Evolutionary conservation across 92 coral and sea anemone species (phyloP).

Genomic region (Parazoanthus darwini): DNA sequence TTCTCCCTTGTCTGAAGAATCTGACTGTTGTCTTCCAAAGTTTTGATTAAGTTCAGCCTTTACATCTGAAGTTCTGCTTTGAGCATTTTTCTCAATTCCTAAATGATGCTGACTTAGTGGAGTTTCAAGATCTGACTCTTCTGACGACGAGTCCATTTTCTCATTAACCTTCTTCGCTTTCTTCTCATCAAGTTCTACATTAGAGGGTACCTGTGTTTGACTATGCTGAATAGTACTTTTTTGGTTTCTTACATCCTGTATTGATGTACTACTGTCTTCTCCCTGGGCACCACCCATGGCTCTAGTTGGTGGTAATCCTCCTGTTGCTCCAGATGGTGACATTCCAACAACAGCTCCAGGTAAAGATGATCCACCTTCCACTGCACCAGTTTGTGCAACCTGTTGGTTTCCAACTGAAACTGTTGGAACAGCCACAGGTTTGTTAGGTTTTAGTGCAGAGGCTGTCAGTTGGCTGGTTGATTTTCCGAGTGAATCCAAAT

Average conservation of each 20-base stretch:
- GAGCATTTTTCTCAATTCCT: neutral
- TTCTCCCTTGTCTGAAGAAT: neutral
- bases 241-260: neutral
- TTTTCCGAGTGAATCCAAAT: neutral
- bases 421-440: neutral
- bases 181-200: neutral
- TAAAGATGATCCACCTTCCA: neutral
- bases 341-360: neutral
- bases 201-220: neutral
- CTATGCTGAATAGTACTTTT: neutral
- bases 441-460: neutral
- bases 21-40: slow-evolving; percentile 24
- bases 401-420: neutral
- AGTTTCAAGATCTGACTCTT: slow-evolving; percentile 21
- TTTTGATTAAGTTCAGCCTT: neutral
- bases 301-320: neutral
- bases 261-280: neutral
- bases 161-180: neutral
- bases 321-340: neutral
- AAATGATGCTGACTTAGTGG: neutral
- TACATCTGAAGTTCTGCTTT: slow-evolving; percentile 18
- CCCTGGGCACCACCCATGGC: neutral
- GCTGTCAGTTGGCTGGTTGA: neutral
- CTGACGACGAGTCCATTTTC: neutral
- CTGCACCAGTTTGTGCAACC: neutral